These are phyloP conservation scores for Rhipidura dahli DNA, from an alignment of 2,113 vertebrate species.

Conservation along the genomic window DNA sequence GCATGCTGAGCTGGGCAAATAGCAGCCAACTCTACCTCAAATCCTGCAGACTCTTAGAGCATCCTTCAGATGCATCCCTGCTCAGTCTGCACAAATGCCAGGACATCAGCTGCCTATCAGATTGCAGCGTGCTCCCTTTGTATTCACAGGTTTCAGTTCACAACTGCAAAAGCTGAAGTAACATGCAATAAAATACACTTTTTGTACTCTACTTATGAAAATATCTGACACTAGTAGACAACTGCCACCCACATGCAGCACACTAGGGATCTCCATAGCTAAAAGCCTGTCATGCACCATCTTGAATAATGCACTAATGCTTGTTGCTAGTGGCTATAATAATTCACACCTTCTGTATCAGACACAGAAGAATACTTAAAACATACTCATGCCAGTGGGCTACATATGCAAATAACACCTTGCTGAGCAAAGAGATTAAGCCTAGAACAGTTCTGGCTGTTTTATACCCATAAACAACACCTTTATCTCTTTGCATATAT, in stretches of 20 bases:
- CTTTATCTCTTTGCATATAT: background rate
- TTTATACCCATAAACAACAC: background rate
- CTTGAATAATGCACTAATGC: background rate
- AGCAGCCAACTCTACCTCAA: background rate
- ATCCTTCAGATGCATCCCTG: background rate
- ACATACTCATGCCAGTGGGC: background rate
- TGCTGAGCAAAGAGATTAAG: background rate
- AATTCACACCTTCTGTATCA: background rate
- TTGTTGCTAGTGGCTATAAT: background rate
- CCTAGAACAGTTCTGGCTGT: background rate
- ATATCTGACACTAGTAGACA: background rate
- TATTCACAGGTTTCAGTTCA: background rate
- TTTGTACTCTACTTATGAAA: background rate
- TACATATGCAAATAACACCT: background rate
- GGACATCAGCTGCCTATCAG: background rate
- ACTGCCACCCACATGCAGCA: background rate
- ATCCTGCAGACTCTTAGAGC: background rate
- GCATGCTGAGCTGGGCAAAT: background rate
- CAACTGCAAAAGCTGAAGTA: background rate
- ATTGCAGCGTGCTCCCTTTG: background rate
- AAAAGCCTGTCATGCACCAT: background rate
- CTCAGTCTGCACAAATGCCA: background rate
- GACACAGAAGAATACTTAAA: background rate
- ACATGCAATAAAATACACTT: background rate
- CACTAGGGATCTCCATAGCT: background rate